These are phyloP conservation scores for Petromus typicus DNA, from an alignment of 2,113 vertebrate genomes.

Conservation along the genomic window DNA sequence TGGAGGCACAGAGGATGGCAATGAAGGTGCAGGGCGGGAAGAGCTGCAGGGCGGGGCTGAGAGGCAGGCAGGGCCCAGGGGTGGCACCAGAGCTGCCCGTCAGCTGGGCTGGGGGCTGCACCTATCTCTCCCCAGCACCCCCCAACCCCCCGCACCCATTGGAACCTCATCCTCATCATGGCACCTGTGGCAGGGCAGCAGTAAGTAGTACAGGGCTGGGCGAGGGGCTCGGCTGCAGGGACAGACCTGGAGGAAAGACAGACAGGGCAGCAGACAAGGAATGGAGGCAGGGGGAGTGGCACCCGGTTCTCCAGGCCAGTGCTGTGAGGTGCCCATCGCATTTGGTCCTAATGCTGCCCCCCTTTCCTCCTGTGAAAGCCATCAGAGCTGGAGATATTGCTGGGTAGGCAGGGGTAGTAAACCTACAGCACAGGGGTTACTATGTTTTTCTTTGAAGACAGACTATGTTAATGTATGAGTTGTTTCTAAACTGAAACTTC, in stretches of 20 bases:
- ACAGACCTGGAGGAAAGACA: background rate
- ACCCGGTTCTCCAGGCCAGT: background rate
- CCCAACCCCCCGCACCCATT: background rate
- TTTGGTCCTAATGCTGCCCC: background rate
- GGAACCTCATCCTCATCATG: background rate
- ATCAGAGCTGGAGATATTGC: background rate
- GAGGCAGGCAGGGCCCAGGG: no score
- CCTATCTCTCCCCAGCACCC: background rate
- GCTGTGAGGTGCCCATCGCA: background rate
- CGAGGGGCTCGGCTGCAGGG: background rate
- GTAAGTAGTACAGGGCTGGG: background rate
- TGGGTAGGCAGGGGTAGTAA: background rate
- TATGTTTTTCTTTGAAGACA: background rate
- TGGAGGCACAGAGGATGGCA: no score
- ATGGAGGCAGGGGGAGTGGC: background rate
- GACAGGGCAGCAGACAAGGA: background rate
- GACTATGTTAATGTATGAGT: background rate
- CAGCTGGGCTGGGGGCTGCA: background rate
- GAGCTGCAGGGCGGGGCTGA: background rate
- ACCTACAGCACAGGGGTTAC: background rate
- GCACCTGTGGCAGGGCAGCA: background rate
- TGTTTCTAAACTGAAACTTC: background rate
- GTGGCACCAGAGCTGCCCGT: no score
- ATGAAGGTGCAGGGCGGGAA: background rate
- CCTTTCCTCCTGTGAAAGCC: background rate